Evolutionary conservation across 1,140 invertebrate genomes (phyloP).

Genomic region (Drosophila elegans): DNA sequence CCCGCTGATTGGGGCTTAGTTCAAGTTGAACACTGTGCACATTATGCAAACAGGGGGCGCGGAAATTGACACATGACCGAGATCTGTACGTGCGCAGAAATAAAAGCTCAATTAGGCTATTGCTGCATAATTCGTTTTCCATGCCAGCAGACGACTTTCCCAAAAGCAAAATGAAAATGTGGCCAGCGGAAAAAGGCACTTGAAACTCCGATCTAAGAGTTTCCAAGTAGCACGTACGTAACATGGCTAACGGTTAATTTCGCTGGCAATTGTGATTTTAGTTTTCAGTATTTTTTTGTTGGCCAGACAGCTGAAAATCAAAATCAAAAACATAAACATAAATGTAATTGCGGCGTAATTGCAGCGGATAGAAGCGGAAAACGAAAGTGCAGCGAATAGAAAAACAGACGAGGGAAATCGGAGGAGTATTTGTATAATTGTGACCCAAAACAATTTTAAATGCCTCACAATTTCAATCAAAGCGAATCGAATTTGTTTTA

Average conservation of each 20-base stretch:
- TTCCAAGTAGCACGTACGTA: slow-evolving; percentile 61
- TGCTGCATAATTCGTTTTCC: slow-evolving; percentile 24
- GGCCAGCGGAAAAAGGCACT: slow-evolving; percentile 30
- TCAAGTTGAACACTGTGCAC: slow-evolving; percentile 24
- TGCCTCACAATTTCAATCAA: slow-evolving; percentile 57
- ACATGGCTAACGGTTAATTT: slow-evolving; percentile 53
- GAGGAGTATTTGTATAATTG: slow-evolving; percentile 32
- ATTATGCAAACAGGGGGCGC: slow-evolving; percentile 38
- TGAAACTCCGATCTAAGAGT: slow-evolving; percentile 14
- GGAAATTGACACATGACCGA: slow-evolving; percentile 28
- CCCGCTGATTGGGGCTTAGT: slow-evolving; percentile 19
- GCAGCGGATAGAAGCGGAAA: slow-evolving; percentile 45
- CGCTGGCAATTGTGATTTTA: slow-evolving; percentile 28
- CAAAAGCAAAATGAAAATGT: slow-evolving; percentile 22
- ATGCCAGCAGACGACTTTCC: slow-evolving; percentile 26
- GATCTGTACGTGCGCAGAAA: slow-evolving; percentile 24
- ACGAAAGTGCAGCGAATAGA: slow-evolving; percentile 58
- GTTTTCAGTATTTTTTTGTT: slow-evolving; percentile 11
- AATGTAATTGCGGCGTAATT: slow-evolving; percentile 52
- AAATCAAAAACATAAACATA: slow-evolving; percentile 43
- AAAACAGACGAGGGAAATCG: background rate
- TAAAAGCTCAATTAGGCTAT: slow-evolving; percentile 37
- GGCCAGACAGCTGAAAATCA: slow-evolving; percentile 19
- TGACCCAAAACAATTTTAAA: slow-evolving; percentile 48
- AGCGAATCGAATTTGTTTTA: slow-evolving; percentile 50